Conservation (phyloP, 2,888 invertebrate genomes). For the Coecobrya sp. region DNA sequence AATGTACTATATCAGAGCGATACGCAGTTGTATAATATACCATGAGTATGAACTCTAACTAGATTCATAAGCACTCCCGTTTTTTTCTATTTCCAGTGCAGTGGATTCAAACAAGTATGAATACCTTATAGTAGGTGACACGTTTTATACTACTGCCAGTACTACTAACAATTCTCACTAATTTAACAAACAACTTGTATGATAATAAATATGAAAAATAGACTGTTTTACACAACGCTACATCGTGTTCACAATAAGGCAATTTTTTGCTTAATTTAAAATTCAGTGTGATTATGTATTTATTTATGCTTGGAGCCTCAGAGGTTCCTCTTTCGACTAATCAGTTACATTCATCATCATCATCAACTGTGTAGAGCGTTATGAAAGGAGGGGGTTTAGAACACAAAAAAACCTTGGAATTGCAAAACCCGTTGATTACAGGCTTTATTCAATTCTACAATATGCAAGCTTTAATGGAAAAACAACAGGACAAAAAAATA, state of each 20-base stretch:
- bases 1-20: background rate
- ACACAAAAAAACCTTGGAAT: constrained; percentile 37
- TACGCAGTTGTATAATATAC: background rate
- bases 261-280: constrained; percentile 59
- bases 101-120: constrained; percentile 8
- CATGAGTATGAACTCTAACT: background rate
- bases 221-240: constrained; percentile 35
- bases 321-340: constrained; percentile 70
- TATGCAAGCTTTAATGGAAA: background rate
- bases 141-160: background rate
- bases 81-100: constrained; percentile 36
- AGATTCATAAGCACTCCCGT: constrained; percentile 5
- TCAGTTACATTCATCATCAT: constrained; percentile 73
- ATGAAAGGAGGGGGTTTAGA: background rate
- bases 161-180: background rate
- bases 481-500: constrained; percentile 22
- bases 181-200: constrained; percentile 36
- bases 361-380: constrained; percentile 50
- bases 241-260: background rate
- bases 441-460: constrained; percentile 1
- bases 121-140: background rate
- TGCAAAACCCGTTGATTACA: constrained; percentile 54
- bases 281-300: constrained; percentile 81
- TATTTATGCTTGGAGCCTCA: constrained; percentile 83
- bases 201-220: constrained; percentile 9